phyloP scores from a whole-genome alignment of 2,888 invertebrate genomes.

The Machimus rusticus region DNA sequence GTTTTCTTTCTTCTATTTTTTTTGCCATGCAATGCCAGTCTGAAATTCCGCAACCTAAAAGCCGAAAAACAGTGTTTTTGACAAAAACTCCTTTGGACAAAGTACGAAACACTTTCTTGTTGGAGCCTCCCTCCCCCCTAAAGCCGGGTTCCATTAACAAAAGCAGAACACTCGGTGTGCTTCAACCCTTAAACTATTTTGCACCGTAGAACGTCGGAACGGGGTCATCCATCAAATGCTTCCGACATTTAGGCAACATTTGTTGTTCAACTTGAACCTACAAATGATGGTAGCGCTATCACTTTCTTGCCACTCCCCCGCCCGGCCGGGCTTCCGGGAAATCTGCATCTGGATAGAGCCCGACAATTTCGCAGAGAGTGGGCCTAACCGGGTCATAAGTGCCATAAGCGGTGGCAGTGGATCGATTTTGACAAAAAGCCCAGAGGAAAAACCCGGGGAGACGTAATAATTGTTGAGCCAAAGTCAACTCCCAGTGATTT shows the following conservation, averaged over 20 bases:
- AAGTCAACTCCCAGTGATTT: conserved; percentile 22
- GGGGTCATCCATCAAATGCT: conserved; percentile 10
- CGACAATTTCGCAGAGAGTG: neutral
- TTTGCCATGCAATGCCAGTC: neutral
- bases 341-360: neutral
- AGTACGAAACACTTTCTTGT: neutral
- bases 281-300: neutral
- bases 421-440: conserved; percentile 9
- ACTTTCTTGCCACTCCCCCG: neutral
- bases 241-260: conserved; percentile 2
- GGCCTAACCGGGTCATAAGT: neutral
- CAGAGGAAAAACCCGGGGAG: neutral
- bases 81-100: neutral
- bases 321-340: neutral
- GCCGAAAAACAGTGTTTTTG: neutral
- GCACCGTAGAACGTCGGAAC: neutral
- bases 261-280: neutral
- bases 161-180: neutral
- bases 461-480: conserved; percentile 29
- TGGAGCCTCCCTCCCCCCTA: neutral
- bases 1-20: neutral
- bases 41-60: neutral
- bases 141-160: neutral
- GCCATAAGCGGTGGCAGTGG: neutral
- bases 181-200: neutral